Conservation (phyloP, 2,113 vertebrate species). For the Oncorhynchus gorbuscha region DNA sequence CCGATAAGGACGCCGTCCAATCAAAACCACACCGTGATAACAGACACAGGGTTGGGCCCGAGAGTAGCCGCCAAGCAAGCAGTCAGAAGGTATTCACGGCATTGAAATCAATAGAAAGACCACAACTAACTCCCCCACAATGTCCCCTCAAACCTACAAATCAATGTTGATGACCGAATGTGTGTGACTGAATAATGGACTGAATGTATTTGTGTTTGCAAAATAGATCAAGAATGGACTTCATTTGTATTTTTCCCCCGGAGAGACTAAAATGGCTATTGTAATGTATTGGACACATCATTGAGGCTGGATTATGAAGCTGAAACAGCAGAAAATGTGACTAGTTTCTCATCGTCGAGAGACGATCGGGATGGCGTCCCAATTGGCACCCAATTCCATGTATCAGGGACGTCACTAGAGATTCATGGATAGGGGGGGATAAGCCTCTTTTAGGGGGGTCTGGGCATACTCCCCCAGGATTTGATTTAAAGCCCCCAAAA, state of each 20-base stretch:
- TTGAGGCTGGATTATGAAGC: slow-evolving; percentile 12
- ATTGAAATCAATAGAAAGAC: slow-evolving; percentile 65
- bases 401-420: too few species aligned
- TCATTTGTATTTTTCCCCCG: neutral
- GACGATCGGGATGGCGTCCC: too few species aligned
- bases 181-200: neutral
- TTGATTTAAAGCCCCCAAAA: too few species aligned
- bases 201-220: neutral
- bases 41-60: slow-evolving; percentile 35
- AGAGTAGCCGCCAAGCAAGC: slow-evolving; percentile 42
- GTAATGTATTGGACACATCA: too few species aligned
- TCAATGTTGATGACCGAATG: slow-evolving; percentile 5
- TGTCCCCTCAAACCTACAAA: slow-evolving; percentile 5
- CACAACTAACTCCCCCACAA: slow-evolving; percentile 10
- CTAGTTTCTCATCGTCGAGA: slow-evolving; percentile 44
- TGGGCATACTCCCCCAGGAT: too few species aligned
- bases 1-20: slow-evolving; percentile 56
- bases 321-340: slow-evolving; percentile 63
- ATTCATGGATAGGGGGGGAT: too few species aligned
- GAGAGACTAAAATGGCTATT: too few species aligned
- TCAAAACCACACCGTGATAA: slow-evolving; percentile 52
- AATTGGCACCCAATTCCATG: too few species aligned
- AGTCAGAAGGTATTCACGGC: slow-evolving; percentile 47
- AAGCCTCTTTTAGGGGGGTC: too few species aligned
- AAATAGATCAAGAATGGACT: neutral